A percentile compares a stretch with the other conserved stretches of the same genome.
Conservation (phyloP, 2,797 vertebrate genomes). For the Danio aesculapii region DNA sequence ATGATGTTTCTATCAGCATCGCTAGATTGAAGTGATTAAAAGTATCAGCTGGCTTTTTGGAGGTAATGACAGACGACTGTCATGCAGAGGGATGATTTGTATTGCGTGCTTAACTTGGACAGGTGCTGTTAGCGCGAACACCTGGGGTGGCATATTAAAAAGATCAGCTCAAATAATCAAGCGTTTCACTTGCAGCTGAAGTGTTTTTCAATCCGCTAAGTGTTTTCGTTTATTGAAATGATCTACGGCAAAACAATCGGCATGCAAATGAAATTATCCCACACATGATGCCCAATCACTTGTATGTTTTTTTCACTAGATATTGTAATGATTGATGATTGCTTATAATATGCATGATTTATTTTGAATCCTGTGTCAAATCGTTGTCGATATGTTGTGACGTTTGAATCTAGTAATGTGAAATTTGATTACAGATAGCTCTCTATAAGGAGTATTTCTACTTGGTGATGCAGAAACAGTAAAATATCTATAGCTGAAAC, state of each 20-base stretch:
- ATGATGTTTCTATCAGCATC: slow-evolving; percentile 19
- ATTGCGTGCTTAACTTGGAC: slow-evolving; percentile 12
- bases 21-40: slow-evolving; percentile 17
- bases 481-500: slow-evolving; percentile 7
- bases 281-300: neutral
- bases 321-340: neutral
- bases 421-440: neutral
- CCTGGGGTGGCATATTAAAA: slow-evolving; percentile 34
- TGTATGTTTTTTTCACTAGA: neutral
- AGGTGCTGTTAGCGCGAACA: neutral
- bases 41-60: slow-evolving; percentile 3
- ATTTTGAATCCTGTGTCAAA: neutral
- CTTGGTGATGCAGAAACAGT: neutral
- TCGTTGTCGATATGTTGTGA: neutral
- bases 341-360: neutral
- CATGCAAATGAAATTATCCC: neutral
- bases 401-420: neutral
- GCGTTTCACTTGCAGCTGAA: slow-evolving; percentile 18
- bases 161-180: slow-evolving; percentile 18
- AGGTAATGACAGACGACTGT: slow-evolving; percentile 15
- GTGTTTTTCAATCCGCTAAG: neutral
- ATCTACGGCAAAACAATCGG: neutral
- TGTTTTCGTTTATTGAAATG: slow-evolving; percentile 1
- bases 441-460: neutral
- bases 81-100: slow-evolving; percentile 23